Conservation (phyloP, 2,888 invertebrate genomes). For the Crioceris asparagi region DNA sequence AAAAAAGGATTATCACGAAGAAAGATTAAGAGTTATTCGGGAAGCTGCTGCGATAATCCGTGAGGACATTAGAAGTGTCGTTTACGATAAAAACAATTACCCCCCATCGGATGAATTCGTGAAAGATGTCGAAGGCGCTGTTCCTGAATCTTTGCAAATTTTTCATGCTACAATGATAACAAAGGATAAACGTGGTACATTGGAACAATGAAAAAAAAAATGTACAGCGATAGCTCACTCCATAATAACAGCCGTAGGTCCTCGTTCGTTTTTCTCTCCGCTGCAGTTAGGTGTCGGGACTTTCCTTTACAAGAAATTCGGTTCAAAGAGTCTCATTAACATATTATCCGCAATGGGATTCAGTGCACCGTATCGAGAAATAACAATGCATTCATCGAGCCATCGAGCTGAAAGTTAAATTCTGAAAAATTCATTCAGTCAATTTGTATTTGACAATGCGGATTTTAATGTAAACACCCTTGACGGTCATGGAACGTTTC, state of each 20-base stretch:
- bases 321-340: too few species aligned
- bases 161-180: too few species aligned
- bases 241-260: constrained; percentile 1
- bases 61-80: too few species aligned
- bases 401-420: constrained; percentile 8
- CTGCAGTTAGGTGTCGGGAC: constrained; percentile 1
- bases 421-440: constrained; percentile 8
- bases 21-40: too few species aligned
- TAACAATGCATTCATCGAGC: constrained; percentile 5
- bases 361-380: constrained; percentile 7
- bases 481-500: constrained; percentile 6
- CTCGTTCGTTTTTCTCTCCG: constrained; percentile 3
- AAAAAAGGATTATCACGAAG: too few species aligned
- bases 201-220: too few species aligned
- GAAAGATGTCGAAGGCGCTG: neutral
- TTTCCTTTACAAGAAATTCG: constrained; percentile 2
- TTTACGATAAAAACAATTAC: constrained; percentile 12
- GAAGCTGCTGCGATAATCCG: too few species aligned
- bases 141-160: constrained; percentile 1
- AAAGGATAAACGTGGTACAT: too few species aligned
- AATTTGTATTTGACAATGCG: too few species aligned
- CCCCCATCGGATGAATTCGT: constrained; percentile 2
- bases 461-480: too few species aligned
- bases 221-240: too few species aligned
- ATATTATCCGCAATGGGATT: too few species aligned